These are phyloP conservation scores for Luscinia megarhynchos DNA, from an alignment of 2,797 vertebrate genomes.

Conservation along the genomic window DNA sequence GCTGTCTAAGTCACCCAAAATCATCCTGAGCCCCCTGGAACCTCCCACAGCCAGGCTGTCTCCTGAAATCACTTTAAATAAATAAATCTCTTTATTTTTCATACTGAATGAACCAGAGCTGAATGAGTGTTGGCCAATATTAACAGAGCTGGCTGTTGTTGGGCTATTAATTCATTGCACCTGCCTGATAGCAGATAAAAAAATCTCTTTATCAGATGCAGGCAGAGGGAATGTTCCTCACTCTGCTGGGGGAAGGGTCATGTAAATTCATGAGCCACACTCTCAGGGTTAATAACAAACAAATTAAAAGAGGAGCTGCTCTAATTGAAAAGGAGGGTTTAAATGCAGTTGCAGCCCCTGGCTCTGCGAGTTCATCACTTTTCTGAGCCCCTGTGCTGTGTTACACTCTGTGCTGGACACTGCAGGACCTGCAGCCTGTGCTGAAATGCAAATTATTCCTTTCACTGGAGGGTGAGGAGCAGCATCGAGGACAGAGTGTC, in stretches of 20 bases:
- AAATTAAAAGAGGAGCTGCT: constrained; percentile 42
- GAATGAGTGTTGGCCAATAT: constrained; percentile 18
- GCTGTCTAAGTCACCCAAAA: neutral
- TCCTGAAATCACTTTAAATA: neutral
- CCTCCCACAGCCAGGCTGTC: constrained; percentile 50
- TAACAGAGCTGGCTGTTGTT: neutral
- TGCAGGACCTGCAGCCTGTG: neutral
- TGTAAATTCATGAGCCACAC: constrained; percentile 40
- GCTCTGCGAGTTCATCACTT: neutral
- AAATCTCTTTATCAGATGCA: neutral
- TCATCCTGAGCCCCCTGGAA: neutral
- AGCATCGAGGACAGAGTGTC: fast-evolving
- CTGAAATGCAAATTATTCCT: neutral
- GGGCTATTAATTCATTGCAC: constrained; percentile 21
- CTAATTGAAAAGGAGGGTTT: constrained; percentile 31
- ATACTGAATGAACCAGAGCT: neutral
- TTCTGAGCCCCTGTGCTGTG: neutral
- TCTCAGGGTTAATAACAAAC: constrained; percentile 49
- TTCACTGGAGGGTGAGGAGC: neutral
- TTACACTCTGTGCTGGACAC: neutral
- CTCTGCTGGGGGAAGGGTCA: neutral
- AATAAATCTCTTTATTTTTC: neutral
- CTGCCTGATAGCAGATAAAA: constrained; percentile 37
- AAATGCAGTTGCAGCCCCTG: neutral
- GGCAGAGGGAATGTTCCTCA: neutral